Evolutionary conservation across 2,113 vertebrate species (phyloP).

Genomic region (Eptesicus fuscus): DNA sequence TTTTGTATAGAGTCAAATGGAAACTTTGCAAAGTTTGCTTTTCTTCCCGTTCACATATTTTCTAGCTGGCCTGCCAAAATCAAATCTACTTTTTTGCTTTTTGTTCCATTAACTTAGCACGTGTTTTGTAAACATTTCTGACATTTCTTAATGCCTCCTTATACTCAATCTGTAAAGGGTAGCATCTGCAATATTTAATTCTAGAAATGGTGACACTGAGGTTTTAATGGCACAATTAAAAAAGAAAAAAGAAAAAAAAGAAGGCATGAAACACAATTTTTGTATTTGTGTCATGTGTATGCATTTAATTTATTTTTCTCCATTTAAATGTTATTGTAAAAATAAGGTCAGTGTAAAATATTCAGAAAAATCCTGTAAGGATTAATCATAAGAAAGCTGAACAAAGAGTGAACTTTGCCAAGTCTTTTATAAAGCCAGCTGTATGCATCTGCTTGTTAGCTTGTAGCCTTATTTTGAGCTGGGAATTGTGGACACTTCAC

Average conservation of each 20-base stretch:
- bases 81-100: not conserved
- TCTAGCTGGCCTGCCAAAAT: constrained; percentile 14
- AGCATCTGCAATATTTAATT: constrained; percentile 3
- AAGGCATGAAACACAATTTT: not conserved
- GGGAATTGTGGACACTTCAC: constrained; percentile 34
- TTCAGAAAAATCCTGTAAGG: constrained; percentile 10
- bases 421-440: constrained; percentile 59
- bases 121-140: constrained; percentile 27
- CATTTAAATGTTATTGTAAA: not conserved
- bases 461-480: constrained; percentile 26
- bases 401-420: constrained; percentile 47
- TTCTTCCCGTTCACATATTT: not conserved
- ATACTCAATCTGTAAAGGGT: not conserved
- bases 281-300: not conserved
- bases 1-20: not conserved
- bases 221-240: not conserved
- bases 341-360: not conserved
- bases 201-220: not conserved
- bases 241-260: not conserved
- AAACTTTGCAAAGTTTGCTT: not conserved
- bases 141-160: not conserved
- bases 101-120: not conserved
- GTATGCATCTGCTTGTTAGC: constrained; percentile 58
- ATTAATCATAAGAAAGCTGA: constrained; percentile 33
- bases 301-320: not conserved